Evolutionary conservation across 1,140 invertebrate species (phyloP).

Genomic region (Ips typographus): DNA sequence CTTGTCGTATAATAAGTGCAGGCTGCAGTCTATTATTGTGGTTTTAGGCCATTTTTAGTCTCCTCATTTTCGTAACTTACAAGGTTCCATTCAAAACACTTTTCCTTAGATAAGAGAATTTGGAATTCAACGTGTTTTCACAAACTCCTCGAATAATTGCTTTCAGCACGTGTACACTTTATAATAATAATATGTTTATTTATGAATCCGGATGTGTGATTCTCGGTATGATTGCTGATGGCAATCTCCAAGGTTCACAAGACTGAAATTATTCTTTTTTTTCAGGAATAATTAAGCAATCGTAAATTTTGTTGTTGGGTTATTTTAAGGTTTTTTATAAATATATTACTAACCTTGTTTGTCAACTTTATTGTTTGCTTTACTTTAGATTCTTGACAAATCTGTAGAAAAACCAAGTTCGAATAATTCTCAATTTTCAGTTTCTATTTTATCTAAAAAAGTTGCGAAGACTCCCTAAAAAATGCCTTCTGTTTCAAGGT

Average conservation of each 20-base stretch:
- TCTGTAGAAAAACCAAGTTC: no score
- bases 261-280: neutral
- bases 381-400: no score
- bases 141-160: neutral
- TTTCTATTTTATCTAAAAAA: no score
- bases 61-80: neutral
- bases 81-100: no score
- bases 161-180: neutral
- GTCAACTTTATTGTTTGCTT: no score
- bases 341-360: no score
- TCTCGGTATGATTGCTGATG: constrained; percentile 1
- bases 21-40: neutral
- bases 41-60: constrained; percentile 1
- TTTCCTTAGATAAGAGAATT: no score
- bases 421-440: no score
- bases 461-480: no score
- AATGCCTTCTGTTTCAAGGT: no score
- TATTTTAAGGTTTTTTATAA: neutral
- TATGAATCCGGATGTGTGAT: constrained; percentile 2
- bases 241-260: neutral
- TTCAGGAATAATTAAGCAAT: neutral
- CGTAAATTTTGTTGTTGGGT: neutral
- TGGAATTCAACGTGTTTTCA: no score
- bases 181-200: neutral
- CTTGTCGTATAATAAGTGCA: constrained; percentile 14